Conservation (phyloP, 2,888 invertebrate species). For the Ennomos fuscantarius region DNA sequence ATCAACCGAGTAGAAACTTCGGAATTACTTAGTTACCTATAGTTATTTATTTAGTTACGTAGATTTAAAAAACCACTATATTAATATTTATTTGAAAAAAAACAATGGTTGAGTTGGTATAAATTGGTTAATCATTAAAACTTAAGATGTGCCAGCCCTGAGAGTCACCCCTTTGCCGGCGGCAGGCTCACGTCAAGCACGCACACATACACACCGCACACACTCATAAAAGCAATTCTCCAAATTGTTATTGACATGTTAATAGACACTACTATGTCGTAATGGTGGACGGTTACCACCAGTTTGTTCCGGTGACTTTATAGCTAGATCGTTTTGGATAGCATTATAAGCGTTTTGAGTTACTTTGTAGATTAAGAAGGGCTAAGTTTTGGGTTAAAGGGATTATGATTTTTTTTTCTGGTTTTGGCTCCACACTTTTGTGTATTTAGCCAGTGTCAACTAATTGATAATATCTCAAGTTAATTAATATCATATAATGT, state of each 20-base stretch:
- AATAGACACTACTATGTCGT: slow-evolving; percentile 64
- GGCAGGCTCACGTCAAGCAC: slow-evolving; percentile 11
- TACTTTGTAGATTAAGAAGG: slow-evolving; percentile 16
- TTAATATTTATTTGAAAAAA: background rate
- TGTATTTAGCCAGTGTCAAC: no score
- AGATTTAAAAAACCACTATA: no score
- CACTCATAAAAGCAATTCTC: slow-evolving; percentile 79
- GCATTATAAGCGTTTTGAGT: slow-evolving; percentile 20
- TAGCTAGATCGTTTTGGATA: slow-evolving; percentile 17
- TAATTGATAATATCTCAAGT: no score
- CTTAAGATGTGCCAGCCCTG: slow-evolving; percentile 56
- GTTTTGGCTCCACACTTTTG: no score
- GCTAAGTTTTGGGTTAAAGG: slow-evolving; percentile 31
- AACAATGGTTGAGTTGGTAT: background rate
- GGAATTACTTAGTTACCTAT: no score
- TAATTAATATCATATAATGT: no score
- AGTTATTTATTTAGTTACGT: no score
- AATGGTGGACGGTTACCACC: slow-evolving; percentile 49
- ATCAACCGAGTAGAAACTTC: no score
- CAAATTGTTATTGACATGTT: slow-evolving; percentile 83
- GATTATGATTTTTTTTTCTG: background rate
- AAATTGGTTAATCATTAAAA: background rate
- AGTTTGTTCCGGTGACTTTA: slow-evolving; percentile 29
- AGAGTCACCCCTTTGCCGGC: slow-evolving; percentile 63
- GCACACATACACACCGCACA: slow-evolving; percentile 26